Evolutionary conservation across 2,888 invertebrate genomes (phyloP).

Genomic region (Papilio protenor): DNA sequence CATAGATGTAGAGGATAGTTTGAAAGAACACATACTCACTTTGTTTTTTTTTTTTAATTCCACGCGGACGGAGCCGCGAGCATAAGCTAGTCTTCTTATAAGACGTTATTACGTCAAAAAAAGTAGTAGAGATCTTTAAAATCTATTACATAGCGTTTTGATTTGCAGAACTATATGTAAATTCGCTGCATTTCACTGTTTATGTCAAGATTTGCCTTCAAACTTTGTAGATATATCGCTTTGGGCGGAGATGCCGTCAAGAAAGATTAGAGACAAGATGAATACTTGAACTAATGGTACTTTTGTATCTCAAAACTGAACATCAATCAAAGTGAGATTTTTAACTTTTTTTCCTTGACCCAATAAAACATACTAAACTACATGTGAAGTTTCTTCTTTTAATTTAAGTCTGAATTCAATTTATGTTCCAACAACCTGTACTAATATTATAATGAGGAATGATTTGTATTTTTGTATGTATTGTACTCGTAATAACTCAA

Average conservation of each 20-base stretch:
- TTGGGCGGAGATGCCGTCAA: not conserved
- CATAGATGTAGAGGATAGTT: no score
- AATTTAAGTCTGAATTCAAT: not conserved
- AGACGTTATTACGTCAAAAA: not conserved
- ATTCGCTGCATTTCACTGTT: not conserved
- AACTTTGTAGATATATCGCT: not conserved
- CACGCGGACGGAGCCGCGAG: no score
- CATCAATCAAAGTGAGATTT: constrained; percentile 4
- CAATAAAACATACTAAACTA: not conserved
- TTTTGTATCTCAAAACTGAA: constrained; percentile 7
- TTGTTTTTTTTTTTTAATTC: no score
- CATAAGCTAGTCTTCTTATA: no score
- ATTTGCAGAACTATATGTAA: not conserved
- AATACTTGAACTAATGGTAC: not conserved
- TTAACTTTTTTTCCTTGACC: not conserved
- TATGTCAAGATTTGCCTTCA: not conserved
- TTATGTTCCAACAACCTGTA: not conserved
- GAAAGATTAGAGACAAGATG: not conserved
- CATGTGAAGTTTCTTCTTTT: not conserved
- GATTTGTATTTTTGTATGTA: no score
- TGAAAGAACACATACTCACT: no score
- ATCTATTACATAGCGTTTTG: not conserved
- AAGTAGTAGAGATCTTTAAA: not conserved
- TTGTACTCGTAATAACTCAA: no score
- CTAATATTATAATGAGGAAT: no score